phyloP scores from a whole-genome alignment of 2,113 vertebrate genomes.

The Chionis minor region DNA sequence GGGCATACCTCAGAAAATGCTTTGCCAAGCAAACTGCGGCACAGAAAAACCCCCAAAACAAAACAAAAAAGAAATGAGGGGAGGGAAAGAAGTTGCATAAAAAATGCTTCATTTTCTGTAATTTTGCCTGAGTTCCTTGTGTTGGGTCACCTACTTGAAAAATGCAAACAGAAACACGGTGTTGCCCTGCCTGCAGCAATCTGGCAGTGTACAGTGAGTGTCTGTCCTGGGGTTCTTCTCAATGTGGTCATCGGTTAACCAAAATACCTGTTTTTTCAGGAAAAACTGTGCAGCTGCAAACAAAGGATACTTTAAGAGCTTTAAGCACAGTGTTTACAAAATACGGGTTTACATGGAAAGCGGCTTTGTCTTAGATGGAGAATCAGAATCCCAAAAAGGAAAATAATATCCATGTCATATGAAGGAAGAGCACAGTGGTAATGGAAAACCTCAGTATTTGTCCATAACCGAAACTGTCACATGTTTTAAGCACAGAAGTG shows the following conservation, averaged over 20 bases:
- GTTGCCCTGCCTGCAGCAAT: neutral
- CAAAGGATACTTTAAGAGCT: neutral
- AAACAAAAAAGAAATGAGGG: neutral
- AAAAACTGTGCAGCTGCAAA: neutral
- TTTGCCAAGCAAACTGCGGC: constrained; percentile 23
- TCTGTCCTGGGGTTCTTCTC: neutral
- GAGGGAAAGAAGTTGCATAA: neutral
- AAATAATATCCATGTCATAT: accelerated
- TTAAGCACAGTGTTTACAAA: neutral
- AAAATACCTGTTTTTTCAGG: neutral
- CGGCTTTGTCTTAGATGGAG: neutral
- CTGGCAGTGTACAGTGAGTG: neutral
- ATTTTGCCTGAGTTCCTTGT: neutral
- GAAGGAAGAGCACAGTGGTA: neutral
- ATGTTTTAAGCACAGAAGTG: accelerated
- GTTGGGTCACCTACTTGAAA: neutral
- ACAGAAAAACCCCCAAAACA: neutral
- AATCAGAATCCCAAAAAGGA: neutral
- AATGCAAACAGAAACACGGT: neutral
- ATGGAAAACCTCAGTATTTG: neutral
- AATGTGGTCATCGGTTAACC: neutral
- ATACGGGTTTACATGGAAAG: neutral
- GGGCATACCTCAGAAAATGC: constrained; percentile 34
- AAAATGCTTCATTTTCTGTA: neutral
- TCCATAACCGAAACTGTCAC: neutral